Evolutionary conservation across 2,888 invertebrate species (phyloP), one percentile per base, ranked within the genome.

Genomic region (Phorcus lineatus): DNA sequence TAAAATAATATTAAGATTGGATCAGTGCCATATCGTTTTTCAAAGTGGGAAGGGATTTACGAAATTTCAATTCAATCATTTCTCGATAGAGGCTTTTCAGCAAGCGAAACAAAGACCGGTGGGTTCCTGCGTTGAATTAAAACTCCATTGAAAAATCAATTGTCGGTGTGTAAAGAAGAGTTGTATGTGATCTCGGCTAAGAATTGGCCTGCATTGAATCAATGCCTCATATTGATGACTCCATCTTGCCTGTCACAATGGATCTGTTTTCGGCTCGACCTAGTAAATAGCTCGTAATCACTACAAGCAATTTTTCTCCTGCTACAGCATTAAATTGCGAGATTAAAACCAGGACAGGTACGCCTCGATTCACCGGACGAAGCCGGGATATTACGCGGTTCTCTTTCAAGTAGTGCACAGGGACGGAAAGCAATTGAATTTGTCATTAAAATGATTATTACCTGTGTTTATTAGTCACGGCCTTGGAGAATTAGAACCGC

Each of bases 401-500:
- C 2, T 36, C 70, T 70, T 70, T 70, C 28, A 70, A 70, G 70
- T 40, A 31, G 40, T 31, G 70, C 70, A 70, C 19, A 11, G 31
- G 36, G 19, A 70, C 70, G 70, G 70, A 70, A 70, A 36, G 31
- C 19, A 36, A 70, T 70, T 70, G 70, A 70, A 70, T 70, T 70
- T 70, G 70, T 70, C 31, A 70, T 70, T 70, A 70, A 31, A 70
- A 36, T 36, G 11, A 70, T 70, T 70, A 36, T 70, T 70, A 40
- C 36, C 36, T 70, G 28, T 70, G 28, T 70, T 36, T 36, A 70
- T 70, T 36, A 36, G 70, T 19, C 19, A 70, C 17, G 19, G 70
- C 19, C n/a, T 19, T 31, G 36, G 36, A 70, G 28, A 70, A 36
- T 31, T 70, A 17, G 19, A 70, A 70, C 19, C 19, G 19, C 70